Evolutionary conservation across 2,113 vertebrate genomes (phyloP).

Genomic region (Megaceryle torquata): DNA sequence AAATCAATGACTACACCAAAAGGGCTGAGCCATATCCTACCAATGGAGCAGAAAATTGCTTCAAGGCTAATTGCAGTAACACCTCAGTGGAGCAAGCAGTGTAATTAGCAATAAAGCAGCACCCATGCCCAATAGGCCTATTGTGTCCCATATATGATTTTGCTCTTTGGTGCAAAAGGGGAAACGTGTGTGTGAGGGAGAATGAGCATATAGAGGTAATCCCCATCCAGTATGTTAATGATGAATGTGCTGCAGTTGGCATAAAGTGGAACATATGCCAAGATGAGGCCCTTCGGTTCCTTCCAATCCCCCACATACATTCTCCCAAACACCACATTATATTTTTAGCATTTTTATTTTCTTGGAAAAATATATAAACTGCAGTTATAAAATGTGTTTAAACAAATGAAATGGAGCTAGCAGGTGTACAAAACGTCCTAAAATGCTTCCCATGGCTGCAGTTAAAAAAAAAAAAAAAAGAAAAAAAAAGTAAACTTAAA

Average conservation of each 20-base stretch:
- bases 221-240: background rate
- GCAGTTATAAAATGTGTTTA: slow-evolving; percentile 32
- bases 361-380: slow-evolving; percentile 58
- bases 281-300: slow-evolving; percentile 44
- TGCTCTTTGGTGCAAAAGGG: background rate
- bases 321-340: background rate
- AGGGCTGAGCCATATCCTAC: slow-evolving; percentile 32
- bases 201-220: background rate
- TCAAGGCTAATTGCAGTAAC: slow-evolving; percentile 51
- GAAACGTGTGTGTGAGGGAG: background rate
- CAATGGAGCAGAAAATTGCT: slow-evolving; percentile 71
- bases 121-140: slow-evolving; percentile 46
- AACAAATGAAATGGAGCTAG: slow-evolving; percentile 52
- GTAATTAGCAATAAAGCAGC: slow-evolving; percentile 42
- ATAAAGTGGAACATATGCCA: slow-evolving; percentile 44
- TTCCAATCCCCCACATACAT: slow-evolving; percentile 3
- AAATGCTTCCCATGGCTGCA: slow-evolving; percentile 56
- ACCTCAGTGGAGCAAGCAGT: background rate
- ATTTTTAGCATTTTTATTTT: slow-evolving; percentile 65
- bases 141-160: background rate
- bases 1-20: slow-evolving; percentile 26
- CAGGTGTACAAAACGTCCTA: slow-evolving; percentile 16
- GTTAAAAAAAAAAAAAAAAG: slow-evolving; percentile 1
- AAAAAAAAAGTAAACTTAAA: slow-evolving; percentile 20
- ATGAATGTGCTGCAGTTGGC: slow-evolving; percentile 62